Base-by-base conservation (phyloP, 2,888 invertebrate species). In the Philereme vetulata region DNA sequence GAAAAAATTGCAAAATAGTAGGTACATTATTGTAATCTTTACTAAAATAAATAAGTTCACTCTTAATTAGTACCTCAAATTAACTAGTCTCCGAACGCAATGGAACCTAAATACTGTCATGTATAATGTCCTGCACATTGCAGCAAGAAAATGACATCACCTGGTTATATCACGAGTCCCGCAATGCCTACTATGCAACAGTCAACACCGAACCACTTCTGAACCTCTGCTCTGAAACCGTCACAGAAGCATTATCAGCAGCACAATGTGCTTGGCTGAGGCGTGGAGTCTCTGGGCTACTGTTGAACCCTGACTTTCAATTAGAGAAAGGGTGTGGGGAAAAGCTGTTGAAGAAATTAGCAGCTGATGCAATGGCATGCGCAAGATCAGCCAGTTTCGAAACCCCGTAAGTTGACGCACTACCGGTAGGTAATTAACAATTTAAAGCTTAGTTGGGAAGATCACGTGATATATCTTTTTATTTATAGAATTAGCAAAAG, bases 251-350 rank as follows among this genome's bases (percentile, higher is more conserved):
- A n/a, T 49, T 92, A 9, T 76, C 84, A 0, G 72, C 76, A 11
- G 80, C 79, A 0, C 86, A 84, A 56, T 91, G 91, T 53, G 65
- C 77, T 6, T 92, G 92, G 91, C 58, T 90, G 6, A 78, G 84
- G 43, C 75, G 84, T 54, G 90, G 90, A 8, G 76, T 81, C 0
- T 59, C 81, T 1, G 92, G 91, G 5, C 65, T 90, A 1, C 72
- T 90, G 3, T 69, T 90, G 0, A 81, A 74, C 45, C 85, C 86
- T 36, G 90, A 90, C 68, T 88, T 79, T 56, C 63, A 57, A 0
- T 65, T 49, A 7, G 72, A 88, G 4, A 67, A 68, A 46, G 62
- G 49, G 0, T 91, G 92, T 62, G 82, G 84, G 0, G 76, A 77
- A 21, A 75, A 77, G 48, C 67, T 92, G 21, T 51, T 90, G 46